Percentiles rank a stretch among this genome's conserved stretches.
phyloP scores from a whole-genome alignment of 2,113 vertebrate genomes.

The Paramisgurnus dabryanus region DNA sequence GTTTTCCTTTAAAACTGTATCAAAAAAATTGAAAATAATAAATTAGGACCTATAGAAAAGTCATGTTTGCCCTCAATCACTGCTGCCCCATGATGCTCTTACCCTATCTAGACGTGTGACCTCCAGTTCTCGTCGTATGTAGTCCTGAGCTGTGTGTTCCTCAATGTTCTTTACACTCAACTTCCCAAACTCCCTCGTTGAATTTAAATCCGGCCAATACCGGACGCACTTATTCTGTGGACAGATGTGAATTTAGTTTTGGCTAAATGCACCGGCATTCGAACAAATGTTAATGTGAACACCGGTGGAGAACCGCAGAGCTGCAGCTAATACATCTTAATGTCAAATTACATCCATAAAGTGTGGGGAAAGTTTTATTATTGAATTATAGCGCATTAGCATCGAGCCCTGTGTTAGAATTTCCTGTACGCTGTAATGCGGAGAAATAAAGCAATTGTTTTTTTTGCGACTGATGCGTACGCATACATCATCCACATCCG shows the following conservation, averaged over 20 bases:
- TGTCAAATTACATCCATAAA: too few relatives aligned
- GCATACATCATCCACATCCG: too few relatives aligned
- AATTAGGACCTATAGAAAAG: not conserved
- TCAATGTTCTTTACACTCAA: constrained; percentile 74
- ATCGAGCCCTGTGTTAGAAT: too few relatives aligned
- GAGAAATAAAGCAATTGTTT: too few relatives aligned
- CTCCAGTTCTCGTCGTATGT: constrained; percentile 81
- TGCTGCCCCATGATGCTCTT: constrained; percentile 54
- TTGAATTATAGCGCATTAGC: too few relatives aligned
- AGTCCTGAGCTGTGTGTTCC: constrained; percentile 78
- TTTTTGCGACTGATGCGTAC: too few relatives aligned
- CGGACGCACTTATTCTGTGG: constrained; percentile 86
- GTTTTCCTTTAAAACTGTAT: not conserved
- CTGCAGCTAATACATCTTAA: too few relatives aligned
- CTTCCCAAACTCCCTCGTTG: constrained; percentile 74
- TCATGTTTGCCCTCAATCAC: not conserved
- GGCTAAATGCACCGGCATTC: too few relatives aligned
- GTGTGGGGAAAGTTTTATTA: too few relatives aligned
- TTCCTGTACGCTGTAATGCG: too few relatives aligned
- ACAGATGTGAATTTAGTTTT: not conserved
- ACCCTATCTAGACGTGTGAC: constrained; percentile 75
- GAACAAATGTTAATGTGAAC: too few relatives aligned
- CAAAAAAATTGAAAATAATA: not conserved
- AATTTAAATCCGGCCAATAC: constrained; percentile 81
- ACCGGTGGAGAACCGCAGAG: too few relatives aligned